phyloP scores from a whole-genome alignment of 2,888 invertebrate species.

The Unio delphinus region DNA sequence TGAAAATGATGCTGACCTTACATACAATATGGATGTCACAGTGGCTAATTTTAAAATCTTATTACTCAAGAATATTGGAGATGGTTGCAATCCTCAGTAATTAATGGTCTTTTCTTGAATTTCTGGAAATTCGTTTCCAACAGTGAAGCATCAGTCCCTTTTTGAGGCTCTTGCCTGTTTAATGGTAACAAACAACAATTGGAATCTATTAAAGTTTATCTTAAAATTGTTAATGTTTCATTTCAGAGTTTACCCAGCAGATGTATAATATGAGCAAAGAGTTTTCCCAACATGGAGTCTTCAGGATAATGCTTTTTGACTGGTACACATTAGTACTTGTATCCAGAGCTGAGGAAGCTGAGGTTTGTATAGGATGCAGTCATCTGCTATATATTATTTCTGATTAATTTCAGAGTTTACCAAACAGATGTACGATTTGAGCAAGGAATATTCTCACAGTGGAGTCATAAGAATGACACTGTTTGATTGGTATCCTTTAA shows the following conservation, averaged over 20 bases:
- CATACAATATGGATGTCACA: no score
- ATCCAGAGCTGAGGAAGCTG: conserved; percentile 13
- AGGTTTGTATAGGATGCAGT: conserved; percentile 7
- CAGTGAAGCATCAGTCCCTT: no score
- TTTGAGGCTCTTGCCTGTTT: no score
- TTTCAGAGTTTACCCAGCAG: conserved; percentile 20
- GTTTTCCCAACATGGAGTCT: conserved; percentile 6
- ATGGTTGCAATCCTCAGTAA: no score
- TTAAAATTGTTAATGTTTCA: not conserved
- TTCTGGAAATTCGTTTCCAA: no score
- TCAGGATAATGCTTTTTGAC: conserved; percentile 12
- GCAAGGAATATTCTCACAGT: conserved; percentile 37
- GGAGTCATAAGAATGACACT: conserved; percentile 14
- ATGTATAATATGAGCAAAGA: conserved; percentile 5
- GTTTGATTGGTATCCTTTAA: conserved; percentile 32
- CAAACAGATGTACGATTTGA: conserved; percentile 30
- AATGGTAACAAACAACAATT: no score
- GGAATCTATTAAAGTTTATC: not conserved
- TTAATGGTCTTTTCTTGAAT: no score
- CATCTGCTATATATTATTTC: no score
- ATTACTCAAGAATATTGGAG: no score
- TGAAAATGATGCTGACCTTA: no score
- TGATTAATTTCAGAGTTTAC: conserved; percentile 39
- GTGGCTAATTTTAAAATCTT: no score
- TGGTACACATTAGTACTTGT: conserved; percentile 3